phyloP scores from a whole-genome alignment of 2,113 vertebrate species.

The Podocnemis expansa region DNA sequence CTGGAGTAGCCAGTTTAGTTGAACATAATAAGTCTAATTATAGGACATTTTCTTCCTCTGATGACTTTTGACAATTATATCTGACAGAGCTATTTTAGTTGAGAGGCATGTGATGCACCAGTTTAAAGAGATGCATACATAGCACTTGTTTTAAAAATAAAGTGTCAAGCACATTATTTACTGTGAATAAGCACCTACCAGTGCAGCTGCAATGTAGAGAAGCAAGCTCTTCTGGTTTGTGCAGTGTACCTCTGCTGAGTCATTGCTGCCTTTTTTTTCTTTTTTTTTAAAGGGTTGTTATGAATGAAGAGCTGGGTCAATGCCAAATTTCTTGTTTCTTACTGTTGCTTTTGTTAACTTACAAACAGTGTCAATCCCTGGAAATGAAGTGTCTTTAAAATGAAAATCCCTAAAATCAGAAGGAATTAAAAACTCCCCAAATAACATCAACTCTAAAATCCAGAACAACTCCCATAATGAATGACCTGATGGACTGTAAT shows the following conservation, averaged over 20 bases:
- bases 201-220: slow-evolving; percentile 37
- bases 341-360: slow-evolving; percentile 13
- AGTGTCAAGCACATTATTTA: slow-evolving; percentile 52
- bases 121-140: slow-evolving; percentile 40
- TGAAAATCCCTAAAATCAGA: background rate
- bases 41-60: slow-evolving; percentile 39
- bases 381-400: background rate
- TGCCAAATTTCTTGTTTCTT: slow-evolving; percentile 10
- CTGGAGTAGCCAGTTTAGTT: slow-evolving; percentile 3
- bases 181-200: slow-evolving; percentile 27
- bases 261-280: too few relatives aligned
- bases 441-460: background rate
- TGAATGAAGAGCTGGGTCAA: slow-evolving; percentile 24
- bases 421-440: background rate
- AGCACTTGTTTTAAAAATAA: slow-evolving; percentile 42
- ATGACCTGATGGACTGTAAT: background rate
- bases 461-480: background rate
- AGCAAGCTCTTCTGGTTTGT: slow-evolving; percentile 50
- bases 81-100: slow-evolving; percentile 41
- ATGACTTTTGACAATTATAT: slow-evolving; percentile 53
- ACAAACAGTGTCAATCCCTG: background rate
- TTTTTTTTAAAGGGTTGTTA: background rate
- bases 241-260: slow-evolving; percentile 43
- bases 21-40: slow-evolving; percentile 55
- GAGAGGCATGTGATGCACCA: slow-evolving; percentile 33